Conservation (phyloP, 2,113 vertebrate genomes). For the Trochalopteron elliotii region DNA sequence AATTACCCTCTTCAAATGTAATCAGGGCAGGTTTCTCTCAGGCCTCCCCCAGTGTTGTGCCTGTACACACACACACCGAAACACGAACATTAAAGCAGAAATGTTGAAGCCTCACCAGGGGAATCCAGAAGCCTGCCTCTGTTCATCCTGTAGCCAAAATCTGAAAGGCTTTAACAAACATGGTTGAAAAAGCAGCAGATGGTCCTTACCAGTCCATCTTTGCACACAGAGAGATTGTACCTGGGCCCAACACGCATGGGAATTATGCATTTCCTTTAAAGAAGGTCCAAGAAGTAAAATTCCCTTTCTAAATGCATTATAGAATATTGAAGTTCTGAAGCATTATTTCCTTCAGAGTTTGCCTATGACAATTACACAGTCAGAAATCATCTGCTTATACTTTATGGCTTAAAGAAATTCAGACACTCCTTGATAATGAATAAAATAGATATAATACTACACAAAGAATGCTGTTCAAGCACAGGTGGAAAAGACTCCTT, state of each 20-base stretch:
- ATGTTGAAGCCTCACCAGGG: not conserved
- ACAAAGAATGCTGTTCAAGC: not conserved
- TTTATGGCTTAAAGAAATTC: not conserved
- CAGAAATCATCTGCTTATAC: not conserved
- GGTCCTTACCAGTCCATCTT: not conserved
- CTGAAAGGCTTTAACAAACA: not conserved
- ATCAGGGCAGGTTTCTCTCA: not conserved
- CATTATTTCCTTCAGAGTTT: not conserved
- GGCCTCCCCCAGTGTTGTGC: not conserved
- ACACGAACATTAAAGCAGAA: not conserved
- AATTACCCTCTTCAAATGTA: not conserved
- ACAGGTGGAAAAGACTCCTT: not conserved
- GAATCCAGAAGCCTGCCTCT: not conserved
- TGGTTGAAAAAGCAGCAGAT: not conserved
- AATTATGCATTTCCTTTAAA: not conserved
- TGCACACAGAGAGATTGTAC: not conserved
- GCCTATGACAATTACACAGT: not conserved
- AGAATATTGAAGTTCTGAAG: not conserved
- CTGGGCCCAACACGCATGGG: fast-evolving
- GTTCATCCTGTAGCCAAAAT: not conserved
- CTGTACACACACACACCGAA: not conserved
- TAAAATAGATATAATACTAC: not conserved
- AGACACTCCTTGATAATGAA: not conserved
- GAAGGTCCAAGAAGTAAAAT: not conserved
- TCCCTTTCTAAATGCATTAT: not conserved